A percentile compares a stretch with the other conserved stretches of the same genome.
Evolutionary conservation across 2,888 invertebrate species (phyloP).

Genomic region (Phyto melanocephala): DNA sequence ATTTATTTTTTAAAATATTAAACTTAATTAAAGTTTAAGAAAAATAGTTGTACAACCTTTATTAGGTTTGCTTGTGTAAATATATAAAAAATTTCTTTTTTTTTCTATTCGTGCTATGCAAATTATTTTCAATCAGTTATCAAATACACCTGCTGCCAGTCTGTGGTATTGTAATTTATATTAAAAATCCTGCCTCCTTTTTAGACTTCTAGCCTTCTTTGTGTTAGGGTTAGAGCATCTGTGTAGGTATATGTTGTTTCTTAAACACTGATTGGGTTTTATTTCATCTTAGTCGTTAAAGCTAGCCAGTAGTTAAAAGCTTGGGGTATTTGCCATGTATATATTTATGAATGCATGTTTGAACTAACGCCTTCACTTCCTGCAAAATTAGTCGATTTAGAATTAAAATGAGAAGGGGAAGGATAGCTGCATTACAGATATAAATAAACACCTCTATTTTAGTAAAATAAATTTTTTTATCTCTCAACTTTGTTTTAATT

Average conservation of each 20-base stretch:
- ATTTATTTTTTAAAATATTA: not conserved
- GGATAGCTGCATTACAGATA: not conserved
- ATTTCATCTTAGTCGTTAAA: conserved; percentile 24
- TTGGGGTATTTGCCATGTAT: conserved; percentile 39
- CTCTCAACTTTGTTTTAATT: too few relatives aligned
- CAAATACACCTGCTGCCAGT: conserved; percentile 65
- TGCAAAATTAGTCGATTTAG: conserved; percentile 46
- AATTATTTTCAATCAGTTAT: conserved; percentile 65
- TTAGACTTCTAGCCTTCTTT: not conserved
- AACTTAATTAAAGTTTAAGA: not conserved
- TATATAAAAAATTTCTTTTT: conserved; percentile 6
- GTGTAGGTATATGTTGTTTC: not conserved
- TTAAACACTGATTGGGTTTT: conserved; percentile 51
- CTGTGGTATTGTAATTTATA: conserved; percentile 65
- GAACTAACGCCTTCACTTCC: conserved; percentile 64
- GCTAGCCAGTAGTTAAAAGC: conserved; percentile 59
- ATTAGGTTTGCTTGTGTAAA: conserved; percentile 2
- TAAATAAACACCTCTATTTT: not conserved
- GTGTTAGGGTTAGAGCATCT: too few relatives aligned
- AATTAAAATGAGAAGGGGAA: conserved; percentile 21
- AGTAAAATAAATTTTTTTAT: too few relatives aligned
- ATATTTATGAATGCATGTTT: conserved; percentile 53
- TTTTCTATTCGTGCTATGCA: conserved; percentile 41
- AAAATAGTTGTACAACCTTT: not conserved
- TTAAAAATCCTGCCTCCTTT: conserved; percentile 63